Evolutionary conservation across 1,140 invertebrate genomes (phyloP).

Genomic region (Mamestra configurata): DNA sequence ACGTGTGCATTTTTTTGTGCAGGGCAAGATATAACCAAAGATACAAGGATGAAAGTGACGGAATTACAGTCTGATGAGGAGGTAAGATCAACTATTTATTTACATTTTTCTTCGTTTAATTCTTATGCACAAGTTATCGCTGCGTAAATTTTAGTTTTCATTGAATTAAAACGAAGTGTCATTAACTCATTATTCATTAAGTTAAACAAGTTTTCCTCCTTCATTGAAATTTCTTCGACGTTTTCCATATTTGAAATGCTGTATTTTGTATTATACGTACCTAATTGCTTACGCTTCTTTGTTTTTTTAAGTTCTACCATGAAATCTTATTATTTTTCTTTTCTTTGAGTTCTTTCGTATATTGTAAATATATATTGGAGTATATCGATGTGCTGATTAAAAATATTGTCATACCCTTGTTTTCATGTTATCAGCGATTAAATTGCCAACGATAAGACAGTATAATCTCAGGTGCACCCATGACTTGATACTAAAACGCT

Average conservation of each 20-base stretch:
- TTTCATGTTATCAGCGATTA: constrained; percentile 14
- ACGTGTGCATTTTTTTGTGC: constrained; percentile 76
- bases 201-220: not conserved
- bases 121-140: not conserved
- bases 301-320: not conserved
- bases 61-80: constrained; percentile 85
- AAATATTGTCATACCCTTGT: not conserved
- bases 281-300: not conserved
- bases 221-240: not conserved
- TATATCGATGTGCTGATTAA: not conserved
- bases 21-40: constrained; percentile 89
- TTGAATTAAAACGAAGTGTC: not conserved
- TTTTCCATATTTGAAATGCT: not conserved
- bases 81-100: constrained; percentile 65
- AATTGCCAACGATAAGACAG: constrained; percentile 8
- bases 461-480: not conserved
- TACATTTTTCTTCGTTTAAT: not conserved
- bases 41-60: constrained; percentile 86
- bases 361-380: not conserved
- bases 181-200: not conserved
- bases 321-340: not conserved
- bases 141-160: too few species aligned
- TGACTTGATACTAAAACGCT: not conserved
- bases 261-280: not conserved
- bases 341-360: not conserved